Evolutionary conservation across 2,797 vertebrate species (phyloP).

Genomic region (Megalops cyprinoides): DNA sequence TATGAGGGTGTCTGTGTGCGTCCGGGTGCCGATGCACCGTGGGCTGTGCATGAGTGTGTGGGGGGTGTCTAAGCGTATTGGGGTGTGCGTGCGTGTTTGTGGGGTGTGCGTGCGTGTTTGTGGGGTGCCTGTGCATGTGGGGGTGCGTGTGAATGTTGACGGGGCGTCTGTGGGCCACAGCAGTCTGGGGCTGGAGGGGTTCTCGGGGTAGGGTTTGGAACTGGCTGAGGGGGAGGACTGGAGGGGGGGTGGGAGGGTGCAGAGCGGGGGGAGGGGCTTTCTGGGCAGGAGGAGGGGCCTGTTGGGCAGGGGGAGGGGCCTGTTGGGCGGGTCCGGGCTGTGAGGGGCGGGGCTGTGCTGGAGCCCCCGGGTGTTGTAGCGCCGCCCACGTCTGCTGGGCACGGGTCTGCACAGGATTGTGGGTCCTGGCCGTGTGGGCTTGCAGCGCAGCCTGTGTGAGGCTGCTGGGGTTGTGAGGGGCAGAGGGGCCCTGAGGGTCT

Average conservation of each 20-base stretch:
- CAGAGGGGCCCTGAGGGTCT: constrained; percentile 30
- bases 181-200: constrained; percentile 48
- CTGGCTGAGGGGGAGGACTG: constrained; percentile 59
- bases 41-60: constrained; percentile 37
- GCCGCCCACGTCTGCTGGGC: constrained; percentile 66
- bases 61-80: constrained; percentile 34
- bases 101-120: too few species aligned
- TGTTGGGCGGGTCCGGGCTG: neutral
- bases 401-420: constrained; percentile 55
- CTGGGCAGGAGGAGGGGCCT: neutral
- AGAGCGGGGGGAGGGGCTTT: constrained; percentile 9
- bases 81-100: constrained; percentile 51
- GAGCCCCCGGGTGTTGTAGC: constrained; percentile 49
- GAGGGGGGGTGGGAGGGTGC: constrained; percentile 64
- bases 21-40: constrained; percentile 43
- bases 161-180: constrained; percentile 39
- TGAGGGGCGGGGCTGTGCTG: constrained; percentile 31
- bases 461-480: constrained; percentile 32
- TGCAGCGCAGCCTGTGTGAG: constrained; percentile 66
- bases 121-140: constrained; percentile 50
- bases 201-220: constrained; percentile 69
- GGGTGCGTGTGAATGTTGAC: constrained; percentile 4
- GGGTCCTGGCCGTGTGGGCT: constrained; percentile 56
- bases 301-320: constrained; percentile 14
- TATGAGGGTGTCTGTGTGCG: constrained; percentile 42